A percentile compares a stretch with the other conserved stretches of the same genome.
Conservation (phyloP, 1,140 invertebrate genomes). For the Sycophila sp. region DNA sequence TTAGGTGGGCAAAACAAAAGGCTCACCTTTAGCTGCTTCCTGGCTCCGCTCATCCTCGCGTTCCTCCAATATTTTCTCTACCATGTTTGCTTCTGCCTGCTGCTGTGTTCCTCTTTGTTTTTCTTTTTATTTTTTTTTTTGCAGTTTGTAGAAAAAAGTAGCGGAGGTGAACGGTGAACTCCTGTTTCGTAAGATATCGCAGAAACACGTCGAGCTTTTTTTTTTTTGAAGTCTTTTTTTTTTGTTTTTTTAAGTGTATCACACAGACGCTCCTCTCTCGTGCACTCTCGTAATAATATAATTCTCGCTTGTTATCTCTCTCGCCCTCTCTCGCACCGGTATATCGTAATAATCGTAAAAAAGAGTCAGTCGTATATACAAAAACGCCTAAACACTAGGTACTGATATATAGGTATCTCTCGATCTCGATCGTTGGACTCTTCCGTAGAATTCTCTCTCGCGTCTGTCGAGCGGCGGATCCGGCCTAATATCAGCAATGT, state of each 20-base stretch:
- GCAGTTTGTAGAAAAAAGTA: too few species aligned
- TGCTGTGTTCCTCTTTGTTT: background rate
- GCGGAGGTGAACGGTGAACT: too few species aligned
- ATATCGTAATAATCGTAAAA: constrained; percentile 61
- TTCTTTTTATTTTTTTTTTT: too few species aligned
- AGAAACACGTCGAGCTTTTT: background rate
- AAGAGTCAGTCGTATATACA: constrained; percentile 68
- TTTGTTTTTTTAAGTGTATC: constrained; percentile 18
- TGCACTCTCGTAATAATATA: too few species aligned
- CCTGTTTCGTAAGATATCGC: background rate
- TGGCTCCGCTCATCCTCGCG: constrained; percentile 53
- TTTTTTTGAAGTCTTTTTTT: constrained; percentile 4
- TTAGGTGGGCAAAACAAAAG: too few species aligned
- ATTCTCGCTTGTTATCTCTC: constrained; percentile 3
- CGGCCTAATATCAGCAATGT: constrained; percentile 50
- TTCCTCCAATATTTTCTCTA: constrained; percentile 63
- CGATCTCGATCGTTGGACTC: background rate
- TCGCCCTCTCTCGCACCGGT: constrained; percentile 45
- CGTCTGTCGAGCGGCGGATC: too few species aligned
- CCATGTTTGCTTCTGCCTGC: constrained; percentile 51
- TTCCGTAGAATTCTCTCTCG: constrained; percentile 1
- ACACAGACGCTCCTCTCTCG: background rate
- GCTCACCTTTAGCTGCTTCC: constrained; percentile 55
- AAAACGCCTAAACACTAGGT: constrained; percentile 58
- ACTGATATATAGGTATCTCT: constrained; percentile 50